Base-by-base conservation (phyloP, 2,113 vertebrate genomes). In the Lonchura striata region DNA sequence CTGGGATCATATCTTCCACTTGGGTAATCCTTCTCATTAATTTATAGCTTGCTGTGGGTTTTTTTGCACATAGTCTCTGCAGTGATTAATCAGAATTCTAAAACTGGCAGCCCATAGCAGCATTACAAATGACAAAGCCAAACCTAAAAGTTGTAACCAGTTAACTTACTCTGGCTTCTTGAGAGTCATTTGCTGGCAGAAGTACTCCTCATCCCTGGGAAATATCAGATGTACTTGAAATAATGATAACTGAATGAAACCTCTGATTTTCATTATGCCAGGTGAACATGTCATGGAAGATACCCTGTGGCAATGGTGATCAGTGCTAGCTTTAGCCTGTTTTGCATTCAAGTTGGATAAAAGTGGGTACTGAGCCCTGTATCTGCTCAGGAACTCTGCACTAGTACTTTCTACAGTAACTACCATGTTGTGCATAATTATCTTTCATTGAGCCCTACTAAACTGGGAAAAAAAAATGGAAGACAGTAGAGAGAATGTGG, bases 11-110 rank as follows among this genome's bases (percentile, higher is more conserved):
- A 25, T 77, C 82, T 91, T 95, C 78, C 76, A 60, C 70, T 74
- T 94, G 85, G 79, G 68, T 90, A 86, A 30, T 90, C 64, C 59
- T 94, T 90, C 87, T 93, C 88, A 95, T 93, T 93, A 95, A 92
- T 96, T 86, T 86, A 94, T 95, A 75, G 63, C 52, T 92, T 83
- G 53, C 68, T 77, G 63, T 77, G 76, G 54, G 6, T 0, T 68
- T 96, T 90, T 84, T 59, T 82, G 9, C 2, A 0, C 50, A 20
- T 44, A 74, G 44, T 81, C 54, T 95, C 82, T 83, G 78, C 71
- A 86, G 90, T 66, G 90, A 95, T 96, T 92, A 94, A 94, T 95
- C 90, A 94, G 82, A 78, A 83, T 94, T 92, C 66, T 74, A 74
- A 66, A 91, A 70, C 75, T 93, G 90, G 82, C 93, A 95, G 79